These are phyloP conservation scores for Festucalex cinctus DNA, from an alignment of 2,113 vertebrate species.

Conservation along the genomic window DNA sequence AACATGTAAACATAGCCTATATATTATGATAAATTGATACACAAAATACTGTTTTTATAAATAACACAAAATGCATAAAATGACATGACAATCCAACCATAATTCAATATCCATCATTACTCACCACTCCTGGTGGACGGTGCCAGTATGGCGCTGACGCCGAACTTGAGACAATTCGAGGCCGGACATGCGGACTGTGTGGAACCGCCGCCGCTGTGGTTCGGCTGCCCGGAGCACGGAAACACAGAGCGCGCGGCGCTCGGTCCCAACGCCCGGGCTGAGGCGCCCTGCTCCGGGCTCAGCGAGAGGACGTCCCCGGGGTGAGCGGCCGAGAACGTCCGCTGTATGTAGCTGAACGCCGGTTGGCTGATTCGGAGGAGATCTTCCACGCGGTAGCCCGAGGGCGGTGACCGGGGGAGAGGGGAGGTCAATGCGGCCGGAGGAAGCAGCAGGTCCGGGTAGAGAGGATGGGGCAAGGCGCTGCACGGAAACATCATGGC, in stretches of 20 bases:
- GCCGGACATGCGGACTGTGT: slow-evolving; percentile 56
- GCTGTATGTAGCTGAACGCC: slow-evolving; percentile 70
- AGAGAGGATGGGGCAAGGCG: slow-evolving; percentile 85
- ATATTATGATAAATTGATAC: too few relatives aligned
- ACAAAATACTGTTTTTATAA: too few relatives aligned
- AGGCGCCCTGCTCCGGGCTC: slow-evolving; percentile 27
- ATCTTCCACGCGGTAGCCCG: slow-evolving; percentile 93
- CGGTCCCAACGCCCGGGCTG: slow-evolving; percentile 65
- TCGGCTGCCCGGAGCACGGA: slow-evolving; percentile 47
- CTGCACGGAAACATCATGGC: slow-evolving; percentile 89
- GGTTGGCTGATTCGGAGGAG: slow-evolving; percentile 85
- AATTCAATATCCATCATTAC: slow-evolving; percentile 18
- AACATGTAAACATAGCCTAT: too few relatives aligned
- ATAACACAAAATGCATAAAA: too few relatives aligned
- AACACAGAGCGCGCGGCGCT: slow-evolving; percentile 60
- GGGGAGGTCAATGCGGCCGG: slow-evolving; percentile 81
- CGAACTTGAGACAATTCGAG: slow-evolving; percentile 89
- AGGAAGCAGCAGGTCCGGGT: slow-evolving; percentile 83
- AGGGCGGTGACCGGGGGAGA: slow-evolving; percentile 76
- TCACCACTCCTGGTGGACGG: slow-evolving; percentile 83
- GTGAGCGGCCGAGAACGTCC: slow-evolving; percentile 61
- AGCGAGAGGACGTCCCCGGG: slow-evolving; percentile 28
- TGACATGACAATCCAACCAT: not conserved
- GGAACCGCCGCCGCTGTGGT: slow-evolving; percentile 63
- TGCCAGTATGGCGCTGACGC: slow-evolving; percentile 92